Conservation (phyloP, 2,888 invertebrate genomes). For the Hypsopygia costalis region DNA sequence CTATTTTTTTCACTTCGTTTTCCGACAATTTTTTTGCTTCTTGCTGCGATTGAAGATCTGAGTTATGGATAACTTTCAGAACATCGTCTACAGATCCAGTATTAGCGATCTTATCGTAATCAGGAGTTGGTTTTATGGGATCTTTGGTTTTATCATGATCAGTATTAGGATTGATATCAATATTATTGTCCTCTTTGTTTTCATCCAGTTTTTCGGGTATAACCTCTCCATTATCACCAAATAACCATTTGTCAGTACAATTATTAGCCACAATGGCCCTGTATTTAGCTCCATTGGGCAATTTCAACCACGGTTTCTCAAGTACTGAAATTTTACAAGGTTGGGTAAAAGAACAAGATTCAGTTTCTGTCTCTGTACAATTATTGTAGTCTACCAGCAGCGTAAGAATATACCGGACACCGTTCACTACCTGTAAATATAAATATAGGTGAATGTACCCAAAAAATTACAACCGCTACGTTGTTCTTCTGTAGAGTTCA, state of each 20-base stretch:
- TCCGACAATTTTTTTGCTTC: slow-evolving; percentile 43
- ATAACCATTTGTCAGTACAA: slow-evolving; percentile 81
- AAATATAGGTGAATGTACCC: slow-evolving; percentile 4
- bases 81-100: slow-evolving; percentile 49
- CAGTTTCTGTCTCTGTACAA: slow-evolving; percentile 49
- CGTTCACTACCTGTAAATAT: slow-evolving; percentile 78
- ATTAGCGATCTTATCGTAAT: too few species aligned
- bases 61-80: slow-evolving; percentile 46
- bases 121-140: too few species aligned
- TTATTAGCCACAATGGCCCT: slow-evolving; percentile 83
- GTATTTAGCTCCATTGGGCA: slow-evolving; percentile 77
- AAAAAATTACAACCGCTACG: too few species aligned
- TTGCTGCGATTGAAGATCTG: slow-evolving; percentile 44
- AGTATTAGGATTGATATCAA: slow-evolving; percentile 25
- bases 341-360: slow-evolving; percentile 46
- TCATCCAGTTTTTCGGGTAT: slow-evolving; percentile 25
- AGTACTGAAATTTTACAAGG: slow-evolving; percentile 82
- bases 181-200: slow-evolving; percentile 22
- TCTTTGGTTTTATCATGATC: too few species aligned
- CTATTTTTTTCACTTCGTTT: slow-evolving; percentile 51
- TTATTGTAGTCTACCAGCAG: slow-evolving; percentile 70
- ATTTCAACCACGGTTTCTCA: slow-evolving; percentile 83
- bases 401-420: slow-evolving; percentile 79
- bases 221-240: slow-evolving; percentile 57
- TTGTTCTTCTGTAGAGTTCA: too few species aligned